Evolutionary conservation across 2,888 invertebrate species (phyloP), one percentile per base, ranked within the genome.

Genomic region (Oscheius myriophilus): DNA sequence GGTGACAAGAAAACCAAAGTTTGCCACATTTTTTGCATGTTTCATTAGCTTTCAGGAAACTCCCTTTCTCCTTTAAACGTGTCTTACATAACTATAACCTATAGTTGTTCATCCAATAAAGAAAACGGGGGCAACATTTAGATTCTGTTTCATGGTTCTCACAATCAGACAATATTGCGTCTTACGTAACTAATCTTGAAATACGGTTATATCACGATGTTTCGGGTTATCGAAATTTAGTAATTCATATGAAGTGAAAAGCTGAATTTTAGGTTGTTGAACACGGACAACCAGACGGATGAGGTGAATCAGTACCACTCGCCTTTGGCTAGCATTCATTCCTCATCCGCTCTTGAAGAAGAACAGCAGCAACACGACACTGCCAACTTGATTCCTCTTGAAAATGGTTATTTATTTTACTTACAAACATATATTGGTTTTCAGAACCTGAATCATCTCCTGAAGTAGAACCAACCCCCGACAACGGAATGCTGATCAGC

Each of bases 221-320:
- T n/a, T n/a, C n/a, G n/a, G n/a, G 3, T 6, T 55, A 12, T 4
- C n/a, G 11, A 55, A 55, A 23, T 18, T 23, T 18, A 55, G 1
- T 25, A 23, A 16, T 16, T 23, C 3, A 33, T 33, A 3, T 33
- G 3, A 6, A 6, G 3, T 23, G 12, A 3, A 26, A 12, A 12
- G 18, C 11, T 7, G 57, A 6, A 1, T 52, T 67, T 67, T 23
- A 67, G 67, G 7, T 23, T 67, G 39, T n/a, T 67, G 2, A 33
- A 58, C 41, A 42, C 14, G 7, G 42, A 26, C 7, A 14, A 52
- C n/a, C 21, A 57, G n/a, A n/a, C 61, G 14, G 55, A 63, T 14
- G 63, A 68, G 12, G 41, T n/a, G 25, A 39, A 45, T 16, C 46
- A 62, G 25, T 63, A 55, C 45, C 57, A 68, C 39, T 68, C 68